Evolutionary conservation across 1,140 invertebrate genomes (phyloP).

Genomic region (Calliphora vicina): DNA sequence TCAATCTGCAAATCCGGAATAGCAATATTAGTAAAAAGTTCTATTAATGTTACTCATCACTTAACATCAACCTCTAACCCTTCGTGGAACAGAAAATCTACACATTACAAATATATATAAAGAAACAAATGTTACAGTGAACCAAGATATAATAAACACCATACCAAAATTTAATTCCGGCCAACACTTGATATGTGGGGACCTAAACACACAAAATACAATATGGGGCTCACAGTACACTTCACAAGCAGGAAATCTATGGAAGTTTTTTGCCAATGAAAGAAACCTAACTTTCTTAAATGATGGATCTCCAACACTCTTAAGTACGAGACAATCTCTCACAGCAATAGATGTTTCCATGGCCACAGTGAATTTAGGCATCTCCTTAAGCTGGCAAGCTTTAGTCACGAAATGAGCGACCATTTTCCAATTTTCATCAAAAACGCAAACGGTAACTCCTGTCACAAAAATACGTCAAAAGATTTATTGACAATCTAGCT

Average conservation of each 20-base stretch:
- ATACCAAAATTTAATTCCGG: neutral
- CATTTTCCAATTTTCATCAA: neutral
- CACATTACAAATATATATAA: neutral
- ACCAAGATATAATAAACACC: neutral
- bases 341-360: neutral
- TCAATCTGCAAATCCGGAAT: too few relatives aligned
- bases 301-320: neutral
- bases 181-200: neutral
- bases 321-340: neutral
- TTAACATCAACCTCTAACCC: neutral
- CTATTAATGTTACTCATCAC: too few relatives aligned
- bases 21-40: too few relatives aligned
- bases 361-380: too few relatives aligned
- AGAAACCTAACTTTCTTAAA: neutral
- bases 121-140: neutral
- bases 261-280: neutral
- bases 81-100: neutral
- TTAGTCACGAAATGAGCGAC: too few relatives aligned
- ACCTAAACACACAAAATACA: neutral
- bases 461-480: neutral
- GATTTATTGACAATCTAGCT: neutral
- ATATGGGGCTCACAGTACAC: neutral
- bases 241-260: neutral
- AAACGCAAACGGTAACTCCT: neutral
- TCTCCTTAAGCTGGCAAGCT: too few relatives aligned